These are phyloP conservation scores for Homarus gammarus DNA, from an alignment of 2,888 invertebrate genomes.

Conservation along the genomic window DNA sequence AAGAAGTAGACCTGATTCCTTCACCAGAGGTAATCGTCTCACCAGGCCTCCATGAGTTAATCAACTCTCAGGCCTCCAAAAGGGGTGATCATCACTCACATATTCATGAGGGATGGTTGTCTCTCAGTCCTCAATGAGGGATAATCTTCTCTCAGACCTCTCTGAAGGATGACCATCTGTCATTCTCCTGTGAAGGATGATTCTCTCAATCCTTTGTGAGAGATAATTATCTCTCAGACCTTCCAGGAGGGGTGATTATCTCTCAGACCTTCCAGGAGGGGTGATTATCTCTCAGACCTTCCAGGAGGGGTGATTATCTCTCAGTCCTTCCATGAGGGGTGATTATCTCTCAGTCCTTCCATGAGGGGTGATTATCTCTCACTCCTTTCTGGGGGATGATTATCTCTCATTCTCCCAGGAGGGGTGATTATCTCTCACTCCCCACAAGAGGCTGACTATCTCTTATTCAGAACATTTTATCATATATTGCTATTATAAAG, in stretches of 20 bases:
- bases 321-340: neutral
- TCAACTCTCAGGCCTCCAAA: neutral
- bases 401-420: neutral
- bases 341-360: neutral
- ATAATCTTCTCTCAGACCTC: neutral
- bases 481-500: conserved; percentile 17
- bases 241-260: neutral
- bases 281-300: neutral
- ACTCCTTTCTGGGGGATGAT: neutral
- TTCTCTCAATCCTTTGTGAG: neutral
- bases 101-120: no score
- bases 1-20: neutral
- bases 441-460: conserved; percentile 29
- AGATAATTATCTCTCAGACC: neutral
- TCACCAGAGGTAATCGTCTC: neutral
- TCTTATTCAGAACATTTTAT: conserved; percentile 11
- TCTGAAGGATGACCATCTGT: neutral
- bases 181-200: conserved; percentile 1
- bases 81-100: neutral
- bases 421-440: conserved; percentile 14
- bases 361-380: neutral
- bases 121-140: neutral
- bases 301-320: neutral
- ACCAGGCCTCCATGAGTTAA: neutral
- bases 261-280: neutral